These are phyloP conservation scores for Pogoniulus pusillus DNA, from an alignment of 2,797 vertebrate genomes.

Conservation along the genomic window DNA sequence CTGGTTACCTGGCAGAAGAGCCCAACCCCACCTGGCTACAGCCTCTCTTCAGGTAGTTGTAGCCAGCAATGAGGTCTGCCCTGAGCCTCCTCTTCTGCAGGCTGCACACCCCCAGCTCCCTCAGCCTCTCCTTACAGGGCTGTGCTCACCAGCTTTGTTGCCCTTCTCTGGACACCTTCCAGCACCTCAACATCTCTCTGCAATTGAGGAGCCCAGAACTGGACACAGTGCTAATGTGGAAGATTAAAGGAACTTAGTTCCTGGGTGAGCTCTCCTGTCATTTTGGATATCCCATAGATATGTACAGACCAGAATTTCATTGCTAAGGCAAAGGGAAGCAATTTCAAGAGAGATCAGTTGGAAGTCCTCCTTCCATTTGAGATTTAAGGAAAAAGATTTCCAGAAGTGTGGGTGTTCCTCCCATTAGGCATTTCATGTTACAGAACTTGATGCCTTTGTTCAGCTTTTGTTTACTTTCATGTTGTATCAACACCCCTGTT, in stretches of 20 bases:
- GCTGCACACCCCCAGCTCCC: no score
- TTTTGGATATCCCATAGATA: not conserved
- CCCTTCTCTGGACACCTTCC: no score
- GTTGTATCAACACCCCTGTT: not conserved
- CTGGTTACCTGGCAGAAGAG: no score
- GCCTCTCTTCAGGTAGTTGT: no score
- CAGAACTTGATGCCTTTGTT: not conserved
- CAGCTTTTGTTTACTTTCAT: conserved; percentile 4
- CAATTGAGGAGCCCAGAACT: no score
- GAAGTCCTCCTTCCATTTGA: not conserved
- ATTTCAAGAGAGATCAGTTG: not conserved
- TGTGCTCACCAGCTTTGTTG: no score
- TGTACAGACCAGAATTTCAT: not conserved
- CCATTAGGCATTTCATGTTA: not conserved
- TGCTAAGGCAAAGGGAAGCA: not conserved
- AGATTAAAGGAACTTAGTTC: conserved; percentile 12
- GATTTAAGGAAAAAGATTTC: not conserved
- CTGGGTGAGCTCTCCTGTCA: not conserved
- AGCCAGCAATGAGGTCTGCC: no score
- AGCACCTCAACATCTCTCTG: no score
- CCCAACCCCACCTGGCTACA: no score
- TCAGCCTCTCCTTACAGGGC: no score
- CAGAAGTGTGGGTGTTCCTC: not conserved
- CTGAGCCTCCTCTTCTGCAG: no score
- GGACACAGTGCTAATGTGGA: no score